Percentiles rank a stretch among this genome's conserved stretches.
These are phyloP conservation scores for Megaleporinus macrocephalus DNA, from an alignment of 2,113 vertebrate genomes.

Conservation along the genomic window DNA sequence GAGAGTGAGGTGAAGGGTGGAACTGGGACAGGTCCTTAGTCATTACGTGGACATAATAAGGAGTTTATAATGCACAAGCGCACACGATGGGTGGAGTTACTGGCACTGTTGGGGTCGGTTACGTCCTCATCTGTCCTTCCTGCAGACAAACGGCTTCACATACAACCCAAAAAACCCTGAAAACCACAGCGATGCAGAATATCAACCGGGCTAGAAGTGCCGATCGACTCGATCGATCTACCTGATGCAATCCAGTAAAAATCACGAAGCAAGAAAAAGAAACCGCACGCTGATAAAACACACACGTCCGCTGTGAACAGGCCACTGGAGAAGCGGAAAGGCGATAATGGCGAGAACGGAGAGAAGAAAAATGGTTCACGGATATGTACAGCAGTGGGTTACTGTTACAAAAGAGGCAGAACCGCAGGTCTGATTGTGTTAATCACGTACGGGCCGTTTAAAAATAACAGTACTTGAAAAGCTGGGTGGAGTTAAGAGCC, in stretches of 20 bases:
- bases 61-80: background rate
- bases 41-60: too few species aligned
- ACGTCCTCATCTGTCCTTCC: too few species aligned
- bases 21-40: too few species aligned
- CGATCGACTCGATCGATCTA: background rate
- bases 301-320: background rate
- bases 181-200: conserved; percentile 1
- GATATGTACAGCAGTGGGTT: conserved; percentile 28
- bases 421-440: background rate
- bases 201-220: conserved; percentile 12
- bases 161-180: too few species aligned
- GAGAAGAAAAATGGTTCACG: background rate
- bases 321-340: background rate
- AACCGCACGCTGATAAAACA: background rate
- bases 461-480: conserved; percentile 16
- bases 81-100: background rate
- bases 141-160: background rate
- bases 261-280: background rate
- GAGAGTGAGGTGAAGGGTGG: too few species aligned
- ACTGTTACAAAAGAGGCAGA: conserved; percentile 17
- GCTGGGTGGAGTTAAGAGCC: background rate
- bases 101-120: background rate
- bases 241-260: conserved; percentile 19
- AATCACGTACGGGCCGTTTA: background rate
- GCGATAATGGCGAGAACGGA: background rate